Base-by-base conservation (phyloP, 2,888 invertebrate species). In the Leucozona laternaria region DNA sequence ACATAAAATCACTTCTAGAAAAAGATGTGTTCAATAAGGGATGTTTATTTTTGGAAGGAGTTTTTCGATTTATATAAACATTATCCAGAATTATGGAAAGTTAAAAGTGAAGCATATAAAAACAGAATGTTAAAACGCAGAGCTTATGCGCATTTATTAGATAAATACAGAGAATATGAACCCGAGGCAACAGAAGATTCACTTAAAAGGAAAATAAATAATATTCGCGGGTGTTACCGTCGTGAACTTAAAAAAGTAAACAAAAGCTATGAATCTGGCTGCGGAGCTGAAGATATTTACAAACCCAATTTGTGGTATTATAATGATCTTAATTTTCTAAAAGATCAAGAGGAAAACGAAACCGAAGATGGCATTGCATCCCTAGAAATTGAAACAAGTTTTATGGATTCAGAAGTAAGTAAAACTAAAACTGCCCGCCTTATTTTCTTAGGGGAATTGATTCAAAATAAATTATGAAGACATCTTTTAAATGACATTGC, bases 11-110 rank as follows among this genome's bases (percentile, higher is more conserved):
- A 20, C 20, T 11, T 11, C 4, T 20, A 48, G 48, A 20, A 11
- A 55, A 55, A 55, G 2, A 55, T 55, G 53, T 55, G 48, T 50
- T 50, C 53, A 4, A 25, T n/a, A n/a, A 55, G 53, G n/a, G 53
- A 55, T 28, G 1, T 8, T 4, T 7, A 71, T 5, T 88, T 70
- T 22, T 89, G 89, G 89, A 34, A 40, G 8, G 85, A 88, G n/a
- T 89, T 89, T 53, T 82, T 89, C 8, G 55, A 83, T 28, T 7
- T 86, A n/a, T 89, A 89, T 25, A 70, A 64, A 78, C 72, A 70
- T 20, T 82, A 80, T 7, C 87, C 88, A 8, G 83, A 72, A 15
- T 55, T 89, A 8, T 89, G 89, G 89, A 88, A 88, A 22, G 31
- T 77, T 7, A 87, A 86, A 31, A 80, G 79, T 58, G 57, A 78